Conservation (phyloP, 2,113 vertebrate species). For the Petaurus breviceps region DNA sequence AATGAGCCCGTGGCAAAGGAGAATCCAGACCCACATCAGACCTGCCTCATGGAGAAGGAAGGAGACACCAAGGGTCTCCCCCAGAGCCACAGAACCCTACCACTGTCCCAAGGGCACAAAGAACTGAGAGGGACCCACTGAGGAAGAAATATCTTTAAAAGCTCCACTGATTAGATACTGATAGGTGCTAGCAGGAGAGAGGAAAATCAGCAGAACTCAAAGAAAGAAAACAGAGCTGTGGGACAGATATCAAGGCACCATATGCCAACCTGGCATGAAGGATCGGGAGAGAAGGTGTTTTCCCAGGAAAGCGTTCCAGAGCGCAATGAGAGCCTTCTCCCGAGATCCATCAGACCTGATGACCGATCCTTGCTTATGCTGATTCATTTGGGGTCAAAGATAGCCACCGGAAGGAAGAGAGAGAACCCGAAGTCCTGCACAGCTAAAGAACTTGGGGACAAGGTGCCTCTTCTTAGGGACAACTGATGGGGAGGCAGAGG, state of each 20-base stretch:
- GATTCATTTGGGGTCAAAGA: not conserved
- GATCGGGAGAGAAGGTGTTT: not conserved
- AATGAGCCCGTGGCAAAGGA: not conserved
- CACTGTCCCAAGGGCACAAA: not conserved
- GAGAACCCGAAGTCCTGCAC: not conserved
- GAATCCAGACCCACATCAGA: not conserved
- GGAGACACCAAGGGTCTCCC: too few species aligned
- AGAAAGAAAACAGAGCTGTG: not conserved
- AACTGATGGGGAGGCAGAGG: not conserved
- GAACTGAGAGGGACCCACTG: not conserved
- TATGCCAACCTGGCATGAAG: not conserved
- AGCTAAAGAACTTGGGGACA: not conserved
- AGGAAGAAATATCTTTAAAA: not conserved
- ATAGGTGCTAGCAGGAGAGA: not conserved
- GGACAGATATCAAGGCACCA: not conserved
- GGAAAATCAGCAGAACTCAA: not conserved
- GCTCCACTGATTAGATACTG: not conserved
- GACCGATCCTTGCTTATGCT: accelerated
- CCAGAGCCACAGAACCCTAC: not conserved
- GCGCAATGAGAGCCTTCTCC: not conserved
- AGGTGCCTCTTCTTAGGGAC: not conserved
- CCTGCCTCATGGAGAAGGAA: not conserved
- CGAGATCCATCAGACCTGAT: not conserved
- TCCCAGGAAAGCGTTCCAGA: not conserved
- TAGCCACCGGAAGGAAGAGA: not conserved